phyloP scores from a whole-genome alignment of 2,113 vertebrate species.

The Rousettus leschenaultii region DNA sequence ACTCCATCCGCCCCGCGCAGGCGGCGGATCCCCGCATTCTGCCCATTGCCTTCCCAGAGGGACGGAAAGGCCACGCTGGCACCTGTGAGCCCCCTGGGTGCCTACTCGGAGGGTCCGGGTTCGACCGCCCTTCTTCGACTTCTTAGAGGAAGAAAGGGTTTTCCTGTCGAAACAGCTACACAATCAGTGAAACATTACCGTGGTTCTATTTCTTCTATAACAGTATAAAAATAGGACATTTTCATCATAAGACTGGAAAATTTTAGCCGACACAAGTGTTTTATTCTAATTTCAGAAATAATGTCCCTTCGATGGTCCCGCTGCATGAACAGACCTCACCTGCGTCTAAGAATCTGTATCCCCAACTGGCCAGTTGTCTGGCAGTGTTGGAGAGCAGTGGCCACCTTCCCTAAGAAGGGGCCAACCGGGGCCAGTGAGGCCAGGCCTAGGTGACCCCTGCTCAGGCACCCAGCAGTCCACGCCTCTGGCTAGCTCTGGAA shows the following conservation, averaged over 20 bases:
- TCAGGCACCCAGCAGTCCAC: not conserved
- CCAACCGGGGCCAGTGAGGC: not conserved
- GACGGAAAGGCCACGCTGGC: not conserved
- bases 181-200: not conserved
- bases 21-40: not conserved
- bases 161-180: constrained; percentile 30
- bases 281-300: constrained; percentile 27
- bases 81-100: not conserved
- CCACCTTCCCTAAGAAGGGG: not conserved
- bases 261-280: not conserved
- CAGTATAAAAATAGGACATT: constrained; percentile 29
- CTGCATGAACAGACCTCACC: not conserved
- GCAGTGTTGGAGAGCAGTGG: not conserved
- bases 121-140: not conserved
- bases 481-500: not conserved
- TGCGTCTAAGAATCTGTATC: not conserved
- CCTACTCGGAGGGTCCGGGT: not conserved
- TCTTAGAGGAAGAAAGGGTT: not conserved
- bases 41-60: not conserved
- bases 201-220: not conserved
- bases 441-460: not conserved
- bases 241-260: not conserved
- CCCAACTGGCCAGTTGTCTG: not conserved
- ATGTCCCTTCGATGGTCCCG: not conserved
- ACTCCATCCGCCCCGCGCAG: too few species aligned